Evolutionary conservation across 1,140 invertebrate genomes (phyloP).

Genomic region (Drosophila bocki): DNA sequence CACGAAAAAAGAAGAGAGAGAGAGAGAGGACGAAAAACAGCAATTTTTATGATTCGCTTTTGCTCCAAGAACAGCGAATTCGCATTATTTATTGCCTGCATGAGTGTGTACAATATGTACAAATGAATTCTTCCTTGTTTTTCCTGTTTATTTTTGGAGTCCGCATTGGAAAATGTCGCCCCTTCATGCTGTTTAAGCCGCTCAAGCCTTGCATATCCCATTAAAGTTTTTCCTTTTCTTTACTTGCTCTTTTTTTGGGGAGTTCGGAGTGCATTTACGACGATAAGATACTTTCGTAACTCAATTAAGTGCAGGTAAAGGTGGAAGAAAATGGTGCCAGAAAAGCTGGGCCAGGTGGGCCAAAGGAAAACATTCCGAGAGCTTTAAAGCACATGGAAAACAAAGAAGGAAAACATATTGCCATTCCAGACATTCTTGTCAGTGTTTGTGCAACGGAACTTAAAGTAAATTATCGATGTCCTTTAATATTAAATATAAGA

Average conservation of each 20-base stretch:
- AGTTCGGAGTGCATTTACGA: slow-evolving; percentile 61
- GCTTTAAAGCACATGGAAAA: slow-evolving; percentile 14
- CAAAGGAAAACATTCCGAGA: slow-evolving; percentile 2
- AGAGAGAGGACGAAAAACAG: slow-evolving; percentile 19
- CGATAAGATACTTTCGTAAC: slow-evolving; percentile 76
- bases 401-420: slow-evolving; percentile 17
- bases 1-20: background rate
- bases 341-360: background rate
- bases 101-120: slow-evolving; percentile 49
- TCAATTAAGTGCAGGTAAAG: slow-evolving; percentile 63
- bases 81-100: slow-evolving; percentile 68
- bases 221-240: slow-evolving; percentile 45
- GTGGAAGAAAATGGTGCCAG: slow-evolving; percentile 14
- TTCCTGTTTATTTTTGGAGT: slow-evolving; percentile 44
- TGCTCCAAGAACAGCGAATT: slow-evolving; percentile 31
- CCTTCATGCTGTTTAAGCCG: slow-evolving; percentile 37
- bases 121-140: slow-evolving; percentile 1
- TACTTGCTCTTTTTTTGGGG: slow-evolving; percentile 3
- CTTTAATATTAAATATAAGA: background rate
- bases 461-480: slow-evolving; percentile 6
- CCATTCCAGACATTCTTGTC: background rate
- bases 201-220: slow-evolving; percentile 40
- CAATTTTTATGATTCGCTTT: slow-evolving; percentile 69
- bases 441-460: background rate
- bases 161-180: slow-evolving; percentile 12